phyloP scores from a whole-genome alignment of 1,140 invertebrate genomes.

The Aporrectodea caliginosa region DNA sequence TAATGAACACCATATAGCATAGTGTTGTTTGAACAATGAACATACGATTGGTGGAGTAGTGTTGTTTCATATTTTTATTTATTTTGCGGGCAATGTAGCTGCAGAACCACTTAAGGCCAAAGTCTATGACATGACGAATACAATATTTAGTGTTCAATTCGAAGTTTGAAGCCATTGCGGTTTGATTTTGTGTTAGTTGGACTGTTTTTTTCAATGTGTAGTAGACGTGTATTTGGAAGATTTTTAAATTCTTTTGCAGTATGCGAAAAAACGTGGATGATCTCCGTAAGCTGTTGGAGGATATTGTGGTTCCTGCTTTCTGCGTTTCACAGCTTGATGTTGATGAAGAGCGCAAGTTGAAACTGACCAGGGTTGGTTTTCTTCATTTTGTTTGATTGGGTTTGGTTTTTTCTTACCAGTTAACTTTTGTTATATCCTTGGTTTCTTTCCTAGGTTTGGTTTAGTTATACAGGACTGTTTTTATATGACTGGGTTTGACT shows the following conservation, averaged over 20 bases:
- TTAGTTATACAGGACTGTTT: background rate
- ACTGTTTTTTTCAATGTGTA: background rate
- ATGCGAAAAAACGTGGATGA: constrained; percentile 88
- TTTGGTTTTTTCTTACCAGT: background rate
- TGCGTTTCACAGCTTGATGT: constrained; percentile 80
- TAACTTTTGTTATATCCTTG: background rate
- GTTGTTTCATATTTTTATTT: too few species aligned
- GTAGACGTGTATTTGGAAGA: background rate
- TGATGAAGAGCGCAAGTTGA: constrained; percentile 76
- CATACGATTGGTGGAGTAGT: too few species aligned
- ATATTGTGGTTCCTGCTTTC: constrained; percentile 93
- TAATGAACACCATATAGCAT: too few species aligned
- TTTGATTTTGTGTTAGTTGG: too few species aligned
- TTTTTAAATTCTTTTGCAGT: constrained; percentile 59
- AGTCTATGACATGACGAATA: too few species aligned
- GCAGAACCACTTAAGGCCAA: too few species aligned
- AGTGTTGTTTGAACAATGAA: too few species aligned
- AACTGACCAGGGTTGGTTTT: constrained; percentile 72
- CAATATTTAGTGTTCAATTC: too few species aligned
- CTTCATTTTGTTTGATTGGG: constrained; percentile 3
- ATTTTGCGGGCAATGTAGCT: too few species aligned
- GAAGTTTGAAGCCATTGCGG: too few species aligned
- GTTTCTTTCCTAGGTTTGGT: background rate
- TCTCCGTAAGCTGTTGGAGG: constrained; percentile 84
- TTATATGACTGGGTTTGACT: background rate